phyloP scores from a whole-genome alignment of 2,113 vertebrate species.

The Cavia porcellus region DNA sequence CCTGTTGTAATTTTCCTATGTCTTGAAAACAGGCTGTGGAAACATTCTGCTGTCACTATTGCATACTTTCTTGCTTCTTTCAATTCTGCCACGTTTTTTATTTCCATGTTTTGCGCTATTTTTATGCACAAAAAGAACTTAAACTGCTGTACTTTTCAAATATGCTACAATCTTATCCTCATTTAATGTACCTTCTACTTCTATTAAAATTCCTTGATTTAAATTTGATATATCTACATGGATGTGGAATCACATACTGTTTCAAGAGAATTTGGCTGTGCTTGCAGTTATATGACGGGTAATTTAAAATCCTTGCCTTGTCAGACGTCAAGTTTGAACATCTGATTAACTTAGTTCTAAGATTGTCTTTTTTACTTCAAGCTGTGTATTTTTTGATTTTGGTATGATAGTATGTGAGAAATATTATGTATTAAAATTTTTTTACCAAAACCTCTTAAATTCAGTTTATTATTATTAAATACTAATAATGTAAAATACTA shows the following conservation, averaged over 20 bases:
- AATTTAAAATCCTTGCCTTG: not conserved
- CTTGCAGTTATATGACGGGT: not conserved
- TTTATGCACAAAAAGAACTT: not conserved
- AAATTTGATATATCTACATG: not conserved
- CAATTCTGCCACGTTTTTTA: not conserved
- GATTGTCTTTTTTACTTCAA: not conserved
- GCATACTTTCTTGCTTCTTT: not conserved
- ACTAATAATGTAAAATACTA: not conserved
- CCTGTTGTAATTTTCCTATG: not conserved
- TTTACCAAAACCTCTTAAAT: not conserved
- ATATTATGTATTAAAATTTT: not conserved
- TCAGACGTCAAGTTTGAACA: not conserved
- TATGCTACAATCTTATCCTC: not conserved
- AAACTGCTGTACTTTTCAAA: not conserved
- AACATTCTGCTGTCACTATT: not conserved
- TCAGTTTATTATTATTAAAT: not conserved
- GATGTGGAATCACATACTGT: not conserved
- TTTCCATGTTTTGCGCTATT: not conserved
- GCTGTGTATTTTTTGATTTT: not conserved
- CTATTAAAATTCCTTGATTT: not conserved
- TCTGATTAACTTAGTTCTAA: not conserved
- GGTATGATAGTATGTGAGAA: too few relatives aligned
- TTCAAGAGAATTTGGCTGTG: not conserved
- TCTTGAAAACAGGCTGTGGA: not conserved
- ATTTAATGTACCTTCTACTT: not conserved